A percentile compares a stretch with the other conserved stretches of the same genome.
Conservation (phyloP, 2,113 vertebrate species). For the Oryzias javanicus region DNA sequence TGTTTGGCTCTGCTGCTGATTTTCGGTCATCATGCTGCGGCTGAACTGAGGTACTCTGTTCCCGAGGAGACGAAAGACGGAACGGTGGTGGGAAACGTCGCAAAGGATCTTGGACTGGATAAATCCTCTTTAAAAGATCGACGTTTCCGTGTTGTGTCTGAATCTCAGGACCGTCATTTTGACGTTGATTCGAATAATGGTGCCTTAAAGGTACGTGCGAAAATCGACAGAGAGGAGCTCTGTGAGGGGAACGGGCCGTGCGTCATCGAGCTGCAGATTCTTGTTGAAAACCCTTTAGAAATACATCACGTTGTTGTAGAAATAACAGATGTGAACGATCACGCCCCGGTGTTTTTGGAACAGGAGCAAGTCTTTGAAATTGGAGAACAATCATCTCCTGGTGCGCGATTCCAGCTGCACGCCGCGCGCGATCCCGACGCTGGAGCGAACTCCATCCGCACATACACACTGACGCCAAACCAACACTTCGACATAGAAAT, state of each 20-base stretch:
- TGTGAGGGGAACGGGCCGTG: constrained; percentile 60
- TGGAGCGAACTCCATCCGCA: constrained; percentile 45
- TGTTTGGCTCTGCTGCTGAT: background rate
- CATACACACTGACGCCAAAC: constrained; percentile 61
- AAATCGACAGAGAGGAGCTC: constrained; percentile 69
- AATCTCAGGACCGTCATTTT: constrained; percentile 45
- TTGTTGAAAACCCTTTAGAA: constrained; percentile 74
- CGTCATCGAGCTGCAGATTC: constrained; percentile 63
- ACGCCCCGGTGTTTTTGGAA: constrained; percentile 56
- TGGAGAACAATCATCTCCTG: constrained; percentile 46
- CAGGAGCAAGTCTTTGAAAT: constrained; percentile 56
- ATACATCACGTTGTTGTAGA: constrained; percentile 67
- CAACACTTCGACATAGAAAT: constrained; percentile 69
- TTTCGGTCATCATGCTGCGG: constrained; percentile 1
- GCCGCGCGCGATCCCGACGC: constrained; percentile 52
- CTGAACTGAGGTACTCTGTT: constrained; percentile 66
- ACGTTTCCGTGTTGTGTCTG: constrained; percentile 54
- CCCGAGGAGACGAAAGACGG: constrained; percentile 66
- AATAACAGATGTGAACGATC: constrained; percentile 70
- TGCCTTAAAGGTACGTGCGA: constrained; percentile 45
- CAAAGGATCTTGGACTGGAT: constrained; percentile 71
- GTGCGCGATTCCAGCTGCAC: constrained; percentile 57
- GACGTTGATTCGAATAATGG: constrained; percentile 65
- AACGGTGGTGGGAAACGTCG: constrained; percentile 64
- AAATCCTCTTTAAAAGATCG: constrained; percentile 50